phyloP scores from a whole-genome alignment of 2,113 vertebrate species.

The Saimiri boliviensis region DNA sequence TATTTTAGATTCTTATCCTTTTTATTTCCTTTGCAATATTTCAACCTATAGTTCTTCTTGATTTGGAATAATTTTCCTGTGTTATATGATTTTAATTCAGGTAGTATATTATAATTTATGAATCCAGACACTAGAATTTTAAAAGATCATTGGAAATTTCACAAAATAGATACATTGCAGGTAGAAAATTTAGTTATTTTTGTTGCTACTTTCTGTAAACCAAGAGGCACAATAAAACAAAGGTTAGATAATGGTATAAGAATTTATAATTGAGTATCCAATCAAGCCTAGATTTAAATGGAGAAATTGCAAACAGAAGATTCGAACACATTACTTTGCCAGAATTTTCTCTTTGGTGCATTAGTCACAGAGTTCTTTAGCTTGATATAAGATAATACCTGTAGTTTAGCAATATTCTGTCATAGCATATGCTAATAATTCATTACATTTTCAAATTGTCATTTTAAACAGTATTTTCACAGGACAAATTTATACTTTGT shows the following conservation, averaged over 20 bases:
- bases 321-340: neutral
- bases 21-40: neutral
- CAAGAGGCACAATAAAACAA: neutral
- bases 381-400: neutral
- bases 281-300: neutral
- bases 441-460: neutral
- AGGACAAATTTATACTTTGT: slow-evolving; percentile 53
- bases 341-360: neutral
- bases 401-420: neutral
- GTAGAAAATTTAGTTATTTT: neutral
- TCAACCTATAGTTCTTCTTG: neutral
- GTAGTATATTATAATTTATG: neutral
- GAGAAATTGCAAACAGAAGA: neutral
- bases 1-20: neutral
- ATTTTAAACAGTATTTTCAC: neutral
- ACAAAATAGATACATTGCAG: neutral
- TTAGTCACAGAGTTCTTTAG: neutral
- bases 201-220: neutral
- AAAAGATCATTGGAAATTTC: neutral
- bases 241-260: neutral
- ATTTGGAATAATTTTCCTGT: neutral
- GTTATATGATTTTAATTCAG: neutral
- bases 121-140: neutral
- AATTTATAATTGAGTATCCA: neutral
- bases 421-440: neutral